These are phyloP conservation scores for Apostichopus parvimensis DNA, from an alignment of 35 echinoderm and acorn worm species.

Conservation along the genomic window DNA sequence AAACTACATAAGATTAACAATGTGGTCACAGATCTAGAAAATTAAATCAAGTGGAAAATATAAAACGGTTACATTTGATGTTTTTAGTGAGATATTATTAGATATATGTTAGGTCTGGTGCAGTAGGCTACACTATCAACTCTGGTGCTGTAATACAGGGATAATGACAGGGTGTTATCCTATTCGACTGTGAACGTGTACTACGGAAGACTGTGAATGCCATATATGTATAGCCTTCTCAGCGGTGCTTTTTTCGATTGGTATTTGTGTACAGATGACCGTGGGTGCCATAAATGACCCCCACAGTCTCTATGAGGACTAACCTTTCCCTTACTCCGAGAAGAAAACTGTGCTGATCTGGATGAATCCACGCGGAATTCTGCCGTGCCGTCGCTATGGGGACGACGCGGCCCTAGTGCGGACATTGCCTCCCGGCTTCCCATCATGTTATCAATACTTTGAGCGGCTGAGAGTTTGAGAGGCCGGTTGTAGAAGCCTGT, in stretches of 20 bases:
- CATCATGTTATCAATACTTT: conserved; percentile 57
- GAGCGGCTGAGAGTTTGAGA: conserved; percentile 26
- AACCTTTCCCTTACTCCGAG: conserved; percentile 35
- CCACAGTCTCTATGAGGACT: conserved; percentile 1
- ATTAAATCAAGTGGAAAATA: no score
- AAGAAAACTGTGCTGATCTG: conserved; percentile 23
- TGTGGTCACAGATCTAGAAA: no score
- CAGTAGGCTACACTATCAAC: neutral
- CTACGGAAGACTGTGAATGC: neutral
- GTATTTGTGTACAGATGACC: neutral
- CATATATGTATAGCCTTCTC: neutral
- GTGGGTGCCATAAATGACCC: neutral
- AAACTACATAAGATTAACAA: no score
- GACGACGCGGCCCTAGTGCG: conserved; percentile 41
- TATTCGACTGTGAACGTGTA: neutral
- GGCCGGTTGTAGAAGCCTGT: conserved; percentile 9
- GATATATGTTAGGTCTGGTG: neutral
- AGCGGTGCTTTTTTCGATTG: neutral
- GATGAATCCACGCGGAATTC: conserved; percentile 44
- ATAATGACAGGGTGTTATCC: neutral
- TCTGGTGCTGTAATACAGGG: neutral
- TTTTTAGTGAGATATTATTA: neutral
- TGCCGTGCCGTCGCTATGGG: conserved; percentile 48
- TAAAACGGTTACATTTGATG: no score
- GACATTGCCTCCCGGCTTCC: conserved; percentile 43